Conservation (phyloP, 2,113 vertebrate species). For the Bettongia penicillata region DNA sequence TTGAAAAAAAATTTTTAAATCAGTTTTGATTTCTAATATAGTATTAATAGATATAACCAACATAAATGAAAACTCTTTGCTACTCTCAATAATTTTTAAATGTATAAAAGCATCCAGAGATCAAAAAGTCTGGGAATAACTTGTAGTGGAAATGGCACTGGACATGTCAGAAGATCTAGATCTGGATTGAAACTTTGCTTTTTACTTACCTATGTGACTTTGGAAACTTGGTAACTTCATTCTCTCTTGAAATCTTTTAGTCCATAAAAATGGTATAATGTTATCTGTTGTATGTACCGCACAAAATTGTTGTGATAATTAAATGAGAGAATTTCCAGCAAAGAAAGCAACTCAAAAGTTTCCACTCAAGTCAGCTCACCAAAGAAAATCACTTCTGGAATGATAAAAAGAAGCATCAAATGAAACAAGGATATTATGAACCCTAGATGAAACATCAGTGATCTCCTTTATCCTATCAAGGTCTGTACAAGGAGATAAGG, state of each 20-base stretch:
- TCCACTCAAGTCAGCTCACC: neutral
- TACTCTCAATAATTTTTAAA: neutral
- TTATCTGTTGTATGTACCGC: no score
- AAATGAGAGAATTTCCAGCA: neutral
- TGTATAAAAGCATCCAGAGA: neutral
- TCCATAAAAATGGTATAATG: neutral
- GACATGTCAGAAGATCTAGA: neutral
- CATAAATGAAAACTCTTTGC: neutral
- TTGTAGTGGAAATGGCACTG: neutral
- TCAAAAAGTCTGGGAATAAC: neutral
- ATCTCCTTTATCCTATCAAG: neutral
- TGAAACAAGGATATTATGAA: neutral
- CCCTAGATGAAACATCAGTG: neutral
- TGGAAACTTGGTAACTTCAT: neutral
- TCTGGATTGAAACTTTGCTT: neutral
- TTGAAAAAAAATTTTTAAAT: neutral
- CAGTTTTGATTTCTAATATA: neutral
- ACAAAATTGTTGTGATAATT: neutral
- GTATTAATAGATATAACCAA: neutral
- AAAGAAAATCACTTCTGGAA: neutral
- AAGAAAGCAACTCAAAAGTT: neutral
- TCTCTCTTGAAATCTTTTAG: neutral
- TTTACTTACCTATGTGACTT: neutral
- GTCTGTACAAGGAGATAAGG: neutral
- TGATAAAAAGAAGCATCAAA: neutral